phyloP scores from a whole-genome alignment of 2,113 vertebrate species.

The Aptenodytes forsteri region DNA sequence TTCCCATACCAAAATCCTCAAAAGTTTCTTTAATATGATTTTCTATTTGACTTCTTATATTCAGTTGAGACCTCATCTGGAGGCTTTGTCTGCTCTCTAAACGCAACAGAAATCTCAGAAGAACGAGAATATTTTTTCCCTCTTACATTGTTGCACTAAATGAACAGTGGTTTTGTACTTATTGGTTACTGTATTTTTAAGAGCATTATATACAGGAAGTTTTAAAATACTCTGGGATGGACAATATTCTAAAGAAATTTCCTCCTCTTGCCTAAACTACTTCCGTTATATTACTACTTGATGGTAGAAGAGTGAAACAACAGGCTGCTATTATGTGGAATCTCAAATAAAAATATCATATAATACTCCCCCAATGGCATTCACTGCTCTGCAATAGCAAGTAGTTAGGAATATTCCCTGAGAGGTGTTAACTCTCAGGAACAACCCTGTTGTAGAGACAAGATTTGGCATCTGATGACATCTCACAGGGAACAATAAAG shows the following conservation, averaged over 20 bases:
- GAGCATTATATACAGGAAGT: not conserved
- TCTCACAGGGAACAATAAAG: not conserved
- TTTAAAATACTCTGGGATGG: not conserved
- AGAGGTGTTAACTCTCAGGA: not conserved
- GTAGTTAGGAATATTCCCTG: not conserved
- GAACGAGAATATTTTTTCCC: not conserved
- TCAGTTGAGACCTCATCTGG: not conserved
- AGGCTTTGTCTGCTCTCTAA: not conserved
- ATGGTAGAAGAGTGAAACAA: not conserved
- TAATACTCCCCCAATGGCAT: not conserved
- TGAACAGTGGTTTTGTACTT: not conserved
- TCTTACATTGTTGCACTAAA: not conserved
- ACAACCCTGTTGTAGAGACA: not conserved
- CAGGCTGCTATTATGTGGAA: not conserved
- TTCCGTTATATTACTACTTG: not conserved
- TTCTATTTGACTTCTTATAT: not conserved
- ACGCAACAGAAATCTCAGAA: not conserved
- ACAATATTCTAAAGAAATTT: not conserved
- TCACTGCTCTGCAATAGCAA: not conserved
- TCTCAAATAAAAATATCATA: not conserved
- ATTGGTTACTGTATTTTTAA: not conserved
- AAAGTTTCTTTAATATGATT: not conserved
- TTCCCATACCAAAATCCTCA: not conserved
- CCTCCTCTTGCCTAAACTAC: not conserved
- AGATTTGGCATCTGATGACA: not conserved